These are phyloP conservation scores for Euleptes europaea DNA, from an alignment of 2,113 vertebrate genomes.

Conservation along the genomic window DNA sequence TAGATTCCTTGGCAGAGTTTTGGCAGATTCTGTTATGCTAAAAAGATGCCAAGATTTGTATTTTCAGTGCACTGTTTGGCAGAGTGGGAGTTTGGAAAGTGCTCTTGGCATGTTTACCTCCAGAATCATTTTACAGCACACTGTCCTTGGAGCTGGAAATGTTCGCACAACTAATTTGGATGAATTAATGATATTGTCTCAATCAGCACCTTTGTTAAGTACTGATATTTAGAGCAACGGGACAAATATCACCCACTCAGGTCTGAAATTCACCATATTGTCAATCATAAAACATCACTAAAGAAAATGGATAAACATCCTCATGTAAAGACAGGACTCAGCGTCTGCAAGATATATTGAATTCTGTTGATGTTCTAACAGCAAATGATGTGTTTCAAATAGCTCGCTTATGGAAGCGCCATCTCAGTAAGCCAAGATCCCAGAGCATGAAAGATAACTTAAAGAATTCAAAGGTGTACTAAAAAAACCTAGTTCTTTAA, in stretches of 20 bases:
- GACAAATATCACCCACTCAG: background rate
- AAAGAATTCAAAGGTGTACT: conserved; percentile 35
- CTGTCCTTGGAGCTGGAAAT: background rate
- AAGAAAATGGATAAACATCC: background rate
- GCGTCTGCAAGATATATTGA: background rate
- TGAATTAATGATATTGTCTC: background rate
- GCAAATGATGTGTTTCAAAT: background rate
- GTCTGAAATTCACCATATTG: background rate
- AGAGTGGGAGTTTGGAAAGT: conserved; percentile 19
- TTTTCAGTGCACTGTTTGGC: rapidly evolving
- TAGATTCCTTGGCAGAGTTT: background rate
- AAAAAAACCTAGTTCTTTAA: conserved; percentile 41
- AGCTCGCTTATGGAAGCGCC: background rate
- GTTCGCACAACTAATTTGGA: background rate
- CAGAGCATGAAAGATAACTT: background rate
- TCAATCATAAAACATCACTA: background rate
- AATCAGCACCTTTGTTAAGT: conserved; percentile 1
- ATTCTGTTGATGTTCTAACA: too few relatives aligned
- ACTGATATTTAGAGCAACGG: background rate
- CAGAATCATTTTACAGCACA: background rate
- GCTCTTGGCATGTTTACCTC: background rate
- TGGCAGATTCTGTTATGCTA: background rate
- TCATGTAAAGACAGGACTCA: background rate
- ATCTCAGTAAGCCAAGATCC: background rate
- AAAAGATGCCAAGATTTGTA: background rate